phyloP scores from a whole-genome alignment of 2,888 invertebrate genomes.

The Carcina quercana region DNA sequence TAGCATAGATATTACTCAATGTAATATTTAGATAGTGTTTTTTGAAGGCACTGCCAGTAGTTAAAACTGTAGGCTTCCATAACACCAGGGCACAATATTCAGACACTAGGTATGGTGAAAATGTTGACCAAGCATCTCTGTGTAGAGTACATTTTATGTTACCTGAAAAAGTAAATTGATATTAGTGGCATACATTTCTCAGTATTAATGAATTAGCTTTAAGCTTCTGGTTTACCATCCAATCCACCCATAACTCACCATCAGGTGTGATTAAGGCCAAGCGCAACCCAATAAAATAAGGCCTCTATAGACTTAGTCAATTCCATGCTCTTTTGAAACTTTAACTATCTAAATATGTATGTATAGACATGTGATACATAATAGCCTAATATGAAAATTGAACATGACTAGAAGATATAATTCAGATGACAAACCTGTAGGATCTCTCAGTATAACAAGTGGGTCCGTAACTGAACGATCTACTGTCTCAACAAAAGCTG shows the following conservation, averaged over 20 bases:
- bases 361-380: too few relatives aligned
- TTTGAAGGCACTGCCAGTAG: constrained; percentile 58
- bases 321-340: too few relatives aligned
- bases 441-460: constrained; percentile 51
- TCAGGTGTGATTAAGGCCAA: too few relatives aligned
- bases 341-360: too few relatives aligned
- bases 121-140: constrained; percentile 62
- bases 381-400: too few relatives aligned
- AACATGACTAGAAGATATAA: background rate
- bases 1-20: constrained; percentile 51
- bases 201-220: too few relatives aligned
- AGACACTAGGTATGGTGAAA: constrained; percentile 54
- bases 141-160: constrained; percentile 63
- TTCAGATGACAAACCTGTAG: constrained; percentile 35
- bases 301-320: too few relatives aligned
- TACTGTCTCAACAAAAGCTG: constrained; percentile 55
- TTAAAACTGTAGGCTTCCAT: constrained; percentile 58
- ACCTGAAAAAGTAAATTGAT: constrained; percentile 35
- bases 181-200: background rate
- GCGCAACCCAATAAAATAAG: too few relatives aligned
- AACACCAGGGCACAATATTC: constrained; percentile 55
- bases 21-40: constrained; percentile 66
- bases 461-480: constrained; percentile 61
- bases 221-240: too few relatives aligned
- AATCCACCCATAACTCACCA: too few relatives aligned